These are phyloP conservation scores for Holothuria scabra DNA, from an alignment of 53 echinoderm and acorn worm species.

Conservation along the genomic window DNA sequence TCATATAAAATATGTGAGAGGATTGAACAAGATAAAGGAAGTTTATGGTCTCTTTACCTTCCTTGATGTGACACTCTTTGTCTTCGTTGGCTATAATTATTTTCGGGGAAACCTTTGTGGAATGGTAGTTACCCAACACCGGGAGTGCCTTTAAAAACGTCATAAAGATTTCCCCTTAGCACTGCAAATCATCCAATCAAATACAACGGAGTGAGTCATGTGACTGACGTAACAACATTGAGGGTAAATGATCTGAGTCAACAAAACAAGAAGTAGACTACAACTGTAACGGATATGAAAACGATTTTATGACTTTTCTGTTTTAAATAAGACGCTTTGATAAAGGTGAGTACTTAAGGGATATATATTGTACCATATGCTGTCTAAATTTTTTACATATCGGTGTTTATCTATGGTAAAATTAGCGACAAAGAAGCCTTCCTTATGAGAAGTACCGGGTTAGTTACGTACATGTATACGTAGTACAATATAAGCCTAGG, in stretches of 20 bases:
- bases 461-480: conserved; percentile 28
- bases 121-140: conserved; percentile 48
- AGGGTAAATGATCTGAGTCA: conserved; percentile 57
- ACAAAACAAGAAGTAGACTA: conserved; percentile 26
- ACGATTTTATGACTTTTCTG: conserved; percentile 17
- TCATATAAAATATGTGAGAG: no score
- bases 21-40: not conserved
- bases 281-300: conserved; percentile 18
- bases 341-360: conserved; percentile 4
- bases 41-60: not conserved
- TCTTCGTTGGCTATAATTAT: not conserved
- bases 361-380: not conserved
- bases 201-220: conserved; percentile 13
- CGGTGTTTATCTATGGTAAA: no score
- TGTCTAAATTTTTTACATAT: no score
- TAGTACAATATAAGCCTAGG: conserved; percentile 1
- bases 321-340: not conserved
- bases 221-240: conserved; percentile 53
- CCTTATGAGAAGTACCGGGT: not conserved
- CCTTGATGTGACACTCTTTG: not conserved
- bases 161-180: conserved; percentile 54
- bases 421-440: not conserved
- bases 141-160: conserved; percentile 60
- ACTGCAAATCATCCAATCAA: conserved; percentile 47
- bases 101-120: conserved; percentile 15